Evolutionary conservation across 2,888 invertebrate genomes (phyloP).

Genomic region (Rhagonycha fulva): DNA sequence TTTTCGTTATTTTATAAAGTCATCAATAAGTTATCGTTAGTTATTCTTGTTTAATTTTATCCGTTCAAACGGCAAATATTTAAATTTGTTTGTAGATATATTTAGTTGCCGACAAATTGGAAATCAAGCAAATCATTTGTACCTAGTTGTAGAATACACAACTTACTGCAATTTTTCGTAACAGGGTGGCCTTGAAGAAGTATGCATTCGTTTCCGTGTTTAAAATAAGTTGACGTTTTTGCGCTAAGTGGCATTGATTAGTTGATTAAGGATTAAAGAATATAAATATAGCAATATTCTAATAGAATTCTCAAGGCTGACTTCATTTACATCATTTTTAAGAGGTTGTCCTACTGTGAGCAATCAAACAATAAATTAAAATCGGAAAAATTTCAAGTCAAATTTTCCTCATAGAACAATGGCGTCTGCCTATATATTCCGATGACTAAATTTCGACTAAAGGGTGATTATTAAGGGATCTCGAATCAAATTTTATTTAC

Average conservation of each 20-base stretch:
- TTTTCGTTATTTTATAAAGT: neutral
- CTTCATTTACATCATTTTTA: neutral
- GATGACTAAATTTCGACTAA: no score
- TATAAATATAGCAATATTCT: neutral
- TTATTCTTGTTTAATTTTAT: neutral
- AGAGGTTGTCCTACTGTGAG: neutral
- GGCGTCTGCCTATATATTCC: no score
- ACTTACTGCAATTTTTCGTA: neutral
- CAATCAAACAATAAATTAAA: no score
- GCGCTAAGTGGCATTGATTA: neutral
- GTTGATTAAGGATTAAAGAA: neutral
- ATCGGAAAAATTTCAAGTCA: no score
- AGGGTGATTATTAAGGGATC: no score
- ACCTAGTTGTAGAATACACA: neutral
- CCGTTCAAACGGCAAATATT: neutral
- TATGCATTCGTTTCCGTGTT: neutral
- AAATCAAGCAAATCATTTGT: neutral
- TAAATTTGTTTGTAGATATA: neutral
- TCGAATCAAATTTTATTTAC: no score
- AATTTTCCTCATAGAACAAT: no score
- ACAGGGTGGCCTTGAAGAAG: neutral
- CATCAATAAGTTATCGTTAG: neutral
- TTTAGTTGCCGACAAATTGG: neutral
- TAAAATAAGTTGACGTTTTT: neutral
- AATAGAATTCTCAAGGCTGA: neutral